These are phyloP conservation scores for Vombatus ursinus DNA, from an alignment of 2,113 vertebrate genomes.

Conservation along the genomic window DNA sequence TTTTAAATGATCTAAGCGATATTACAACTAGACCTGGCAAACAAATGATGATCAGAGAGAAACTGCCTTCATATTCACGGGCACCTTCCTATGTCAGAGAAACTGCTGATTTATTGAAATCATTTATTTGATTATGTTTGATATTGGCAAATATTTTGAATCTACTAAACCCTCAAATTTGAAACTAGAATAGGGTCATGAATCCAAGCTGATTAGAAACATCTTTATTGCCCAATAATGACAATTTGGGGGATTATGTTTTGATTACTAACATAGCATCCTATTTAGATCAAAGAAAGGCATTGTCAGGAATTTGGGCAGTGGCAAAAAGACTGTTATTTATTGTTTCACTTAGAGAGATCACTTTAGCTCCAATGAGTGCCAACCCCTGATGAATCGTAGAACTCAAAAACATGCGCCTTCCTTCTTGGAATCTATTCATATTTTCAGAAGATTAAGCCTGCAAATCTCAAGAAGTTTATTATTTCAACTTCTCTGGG, in stretches of 20 bases:
- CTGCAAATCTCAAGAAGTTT: constrained; percentile 33
- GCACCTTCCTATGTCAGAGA: neutral
- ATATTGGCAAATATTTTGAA: neutral
- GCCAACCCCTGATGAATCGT: constrained; percentile 8
- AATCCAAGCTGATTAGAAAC: constrained; percentile 7
- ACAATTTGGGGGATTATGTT: constrained; percentile 17
- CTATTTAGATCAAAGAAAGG: constrained; percentile 46
- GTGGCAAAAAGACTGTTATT: neutral
- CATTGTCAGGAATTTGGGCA: neutral
- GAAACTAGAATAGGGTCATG: neutral
- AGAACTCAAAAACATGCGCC: constrained; percentile 25
- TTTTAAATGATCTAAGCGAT: constrained; percentile 28
- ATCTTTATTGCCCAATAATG: constrained; percentile 29
- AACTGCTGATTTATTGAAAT: neutral
- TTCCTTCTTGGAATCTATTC: constrained; percentile 48
- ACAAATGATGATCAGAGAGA: neutral
- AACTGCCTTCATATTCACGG: neutral
- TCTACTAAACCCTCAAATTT: neutral
- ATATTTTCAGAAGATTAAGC: constrained; percentile 38
- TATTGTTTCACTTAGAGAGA: constrained; percentile 43
- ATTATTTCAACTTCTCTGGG: constrained; percentile 10
- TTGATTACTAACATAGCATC: constrained; percentile 6
- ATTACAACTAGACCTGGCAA: neutral
- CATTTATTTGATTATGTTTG: neutral
- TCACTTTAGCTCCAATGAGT: neutral